A percentile compares a stretch with the other conserved stretches of the same genome.
phyloP scores from a whole-genome alignment of 92 coral and sea anemone species.

The Heliopora coerulea region DNA sequence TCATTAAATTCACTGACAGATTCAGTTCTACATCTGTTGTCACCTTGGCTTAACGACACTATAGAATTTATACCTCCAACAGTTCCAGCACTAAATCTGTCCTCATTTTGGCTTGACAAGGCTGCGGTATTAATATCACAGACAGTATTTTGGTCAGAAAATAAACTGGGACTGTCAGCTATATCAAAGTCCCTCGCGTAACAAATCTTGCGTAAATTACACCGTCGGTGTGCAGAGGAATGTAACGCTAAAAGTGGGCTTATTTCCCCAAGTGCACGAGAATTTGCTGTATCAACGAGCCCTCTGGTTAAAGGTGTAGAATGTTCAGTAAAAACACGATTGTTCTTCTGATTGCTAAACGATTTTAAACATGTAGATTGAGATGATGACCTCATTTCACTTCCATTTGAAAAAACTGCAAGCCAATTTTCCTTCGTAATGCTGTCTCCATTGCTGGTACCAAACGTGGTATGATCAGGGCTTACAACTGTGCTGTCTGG shows the following conservation, averaged over 20 bases:
- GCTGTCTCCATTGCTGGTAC: too few species aligned
- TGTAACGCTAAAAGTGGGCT: not conserved
- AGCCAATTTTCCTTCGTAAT: too few species aligned
- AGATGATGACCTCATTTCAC: not conserved
- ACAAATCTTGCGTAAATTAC: not conserved
- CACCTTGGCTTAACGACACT: not conserved
- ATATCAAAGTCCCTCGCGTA: not conserved
- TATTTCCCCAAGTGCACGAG: not conserved
- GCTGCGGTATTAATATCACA: conserved; percentile 2
- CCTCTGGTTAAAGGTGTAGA: not conserved
- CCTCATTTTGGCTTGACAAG: not conserved
- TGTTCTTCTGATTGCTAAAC: not conserved
- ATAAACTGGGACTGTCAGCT: conserved; percentile 5
- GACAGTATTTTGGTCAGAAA: not conserved
- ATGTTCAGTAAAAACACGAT: not conserved
- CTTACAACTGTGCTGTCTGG: too few species aligned
- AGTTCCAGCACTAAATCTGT: not conserved
- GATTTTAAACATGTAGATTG: not conserved
- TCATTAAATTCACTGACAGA: not conserved
- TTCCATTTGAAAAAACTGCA: too few species aligned
- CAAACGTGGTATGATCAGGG: too few species aligned
- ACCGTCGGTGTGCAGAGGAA: too few species aligned
- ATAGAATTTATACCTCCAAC: conserved; percentile 1
- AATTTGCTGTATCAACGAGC: not conserved
- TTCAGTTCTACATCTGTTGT: not conserved